phyloP scores from a whole-genome alignment of 2,113 vertebrate species.

The Ellobius talpinus region DNA sequence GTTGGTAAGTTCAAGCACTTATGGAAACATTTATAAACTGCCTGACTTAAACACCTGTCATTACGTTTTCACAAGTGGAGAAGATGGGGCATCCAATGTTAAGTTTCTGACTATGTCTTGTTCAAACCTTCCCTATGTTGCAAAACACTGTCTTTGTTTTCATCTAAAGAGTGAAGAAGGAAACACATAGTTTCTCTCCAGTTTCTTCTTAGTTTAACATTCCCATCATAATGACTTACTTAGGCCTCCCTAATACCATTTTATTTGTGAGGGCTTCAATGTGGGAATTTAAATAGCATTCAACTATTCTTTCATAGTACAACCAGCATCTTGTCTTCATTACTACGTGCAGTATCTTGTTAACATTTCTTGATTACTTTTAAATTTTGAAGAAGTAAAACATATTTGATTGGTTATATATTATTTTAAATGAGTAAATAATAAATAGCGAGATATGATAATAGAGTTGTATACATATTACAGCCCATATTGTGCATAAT shows the following conservation, averaged over 20 bases:
- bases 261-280: background rate
- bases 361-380: background rate
- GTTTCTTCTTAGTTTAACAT: background rate
- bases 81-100: background rate
- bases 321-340: background rate
- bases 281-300: no score
- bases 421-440: background rate
- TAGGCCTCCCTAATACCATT: no score
- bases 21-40: background rate
- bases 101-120: background rate
- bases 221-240: background rate
- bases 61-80: background rate
- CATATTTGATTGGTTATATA: background rate
- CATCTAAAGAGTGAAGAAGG: background rate
- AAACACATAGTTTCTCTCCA: background rate
- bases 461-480: background rate
- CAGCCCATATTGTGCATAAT: background rate
- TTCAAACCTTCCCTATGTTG: accelerated
- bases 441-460: background rate
- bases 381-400: background rate
- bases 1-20: background rate
- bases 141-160: background rate
- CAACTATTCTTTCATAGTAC: background rate
- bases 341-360: background rate
- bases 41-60: background rate